These are phyloP conservation scores for Thalassarche chlororhynchos DNA, from an alignment of 2,113 vertebrate species.

Conservation along the genomic window DNA sequence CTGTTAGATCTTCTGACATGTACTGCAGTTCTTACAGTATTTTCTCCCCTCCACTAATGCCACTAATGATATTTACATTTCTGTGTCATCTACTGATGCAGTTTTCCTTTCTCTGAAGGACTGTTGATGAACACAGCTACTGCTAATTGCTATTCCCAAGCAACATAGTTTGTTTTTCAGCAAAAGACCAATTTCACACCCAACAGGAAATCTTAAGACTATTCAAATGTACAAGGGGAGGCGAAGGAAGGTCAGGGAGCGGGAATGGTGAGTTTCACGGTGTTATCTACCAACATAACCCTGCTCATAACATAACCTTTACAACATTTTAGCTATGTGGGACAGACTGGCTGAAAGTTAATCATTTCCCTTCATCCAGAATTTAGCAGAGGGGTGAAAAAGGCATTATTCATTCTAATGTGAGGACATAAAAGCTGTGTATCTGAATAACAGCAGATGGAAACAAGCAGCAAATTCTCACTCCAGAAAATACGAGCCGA, in stretches of 20 bases:
- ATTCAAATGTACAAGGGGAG: neutral
- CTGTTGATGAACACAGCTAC: neutral
- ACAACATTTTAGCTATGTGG: neutral
- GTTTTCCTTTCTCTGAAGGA: neutral
- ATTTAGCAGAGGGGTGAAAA: neutral
- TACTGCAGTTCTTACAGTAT: neutral
- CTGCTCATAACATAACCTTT: neutral
- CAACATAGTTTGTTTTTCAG: neutral
- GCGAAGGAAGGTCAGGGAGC: neutral
- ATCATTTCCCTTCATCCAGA: neutral
- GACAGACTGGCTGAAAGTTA: neutral
- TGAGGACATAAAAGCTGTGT: neutral
- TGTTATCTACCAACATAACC: neutral
- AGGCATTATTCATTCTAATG: neutral
- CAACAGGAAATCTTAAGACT: neutral
- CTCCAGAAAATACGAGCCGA: neutral
- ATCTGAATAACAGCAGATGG: conserved; percentile 24
- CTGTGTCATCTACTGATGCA: neutral
- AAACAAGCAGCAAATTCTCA: neutral
- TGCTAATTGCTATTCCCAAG: neutral
- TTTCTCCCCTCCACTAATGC: neutral
- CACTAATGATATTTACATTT: conserved; percentile 3
- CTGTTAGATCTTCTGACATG: conserved; percentile 30
- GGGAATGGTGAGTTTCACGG: neutral
- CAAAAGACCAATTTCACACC: neutral